Evolutionary conservation across 2,113 vertebrate genomes (phyloP).

Genomic region (Calidris pygmaea): DNA sequence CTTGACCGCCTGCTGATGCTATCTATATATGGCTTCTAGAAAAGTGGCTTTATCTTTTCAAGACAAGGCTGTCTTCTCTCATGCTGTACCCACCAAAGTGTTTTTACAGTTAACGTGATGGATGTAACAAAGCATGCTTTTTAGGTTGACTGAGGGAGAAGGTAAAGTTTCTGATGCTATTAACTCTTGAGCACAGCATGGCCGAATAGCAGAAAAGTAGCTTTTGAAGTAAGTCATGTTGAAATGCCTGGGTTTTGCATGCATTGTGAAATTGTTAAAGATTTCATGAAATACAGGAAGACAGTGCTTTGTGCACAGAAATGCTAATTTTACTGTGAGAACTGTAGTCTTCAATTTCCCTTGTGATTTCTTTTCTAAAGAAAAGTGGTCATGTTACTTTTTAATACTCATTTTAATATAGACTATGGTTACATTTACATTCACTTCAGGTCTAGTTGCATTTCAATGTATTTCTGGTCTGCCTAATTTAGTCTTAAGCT

Average conservation of each 20-base stretch:
- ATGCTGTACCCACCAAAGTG: neutral
- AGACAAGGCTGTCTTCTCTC: neutral
- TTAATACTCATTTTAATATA: constrained; percentile 24
- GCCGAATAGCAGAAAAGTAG: neutral
- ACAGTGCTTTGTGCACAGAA: constrained; percentile 6
- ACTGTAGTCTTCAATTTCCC: constrained; percentile 20
- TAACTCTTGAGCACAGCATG: neutral
- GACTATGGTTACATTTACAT: neutral
- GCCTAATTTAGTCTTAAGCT: neutral
- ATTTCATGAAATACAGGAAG: constrained; percentile 44
- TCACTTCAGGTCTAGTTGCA: neutral
- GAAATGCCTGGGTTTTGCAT: constrained; percentile 7
- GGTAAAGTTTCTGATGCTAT: neutral
- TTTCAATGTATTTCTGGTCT: neutral
- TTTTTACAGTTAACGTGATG: neutral
- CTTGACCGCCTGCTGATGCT: neutral
- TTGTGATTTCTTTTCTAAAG: constrained; percentile 25
- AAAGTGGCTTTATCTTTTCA: neutral
- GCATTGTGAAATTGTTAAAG: constrained; percentile 28
- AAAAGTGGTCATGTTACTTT: neutral
- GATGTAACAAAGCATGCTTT: neutral
- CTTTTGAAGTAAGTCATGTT: neutral
- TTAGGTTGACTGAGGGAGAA: neutral
- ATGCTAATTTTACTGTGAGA: constrained; percentile 51
- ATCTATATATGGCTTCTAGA: neutral